Base-by-base conservation (phyloP, 2,113 vertebrate genomes). In the Microcebus ravelobensis region DNA sequence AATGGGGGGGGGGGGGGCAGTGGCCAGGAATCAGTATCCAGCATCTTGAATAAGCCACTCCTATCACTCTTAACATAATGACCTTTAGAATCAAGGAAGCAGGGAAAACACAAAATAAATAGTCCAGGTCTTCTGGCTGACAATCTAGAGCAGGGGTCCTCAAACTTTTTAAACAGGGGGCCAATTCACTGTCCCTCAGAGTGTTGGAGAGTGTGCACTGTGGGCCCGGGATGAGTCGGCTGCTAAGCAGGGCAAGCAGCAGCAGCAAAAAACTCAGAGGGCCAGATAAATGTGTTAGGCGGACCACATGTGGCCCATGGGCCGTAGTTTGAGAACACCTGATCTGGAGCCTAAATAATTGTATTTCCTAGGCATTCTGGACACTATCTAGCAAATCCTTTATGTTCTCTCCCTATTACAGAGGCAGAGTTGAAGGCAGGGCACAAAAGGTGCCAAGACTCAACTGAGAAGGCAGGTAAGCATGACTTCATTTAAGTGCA, bases 341-440 rank as follows among this genome's bases (percentile, higher is more conserved):
- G 1, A 68, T 68, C 34, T 73, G n/a, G 6, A 65, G 21, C 65
- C 68, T 50, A 63, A 61, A 93, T 59, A 81, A 61, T 45, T 91
- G 52, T 42, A 34, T 36, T 94, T 86, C 36, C 34, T 77, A 85
- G 12, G 45, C 25, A 71, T 48, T 87, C 36, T 0, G 36, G 79
- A 86, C n/a, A 67, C 25, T 42, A 7, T 50, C 55, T 74, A 82
- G 50, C 42, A 91, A 93, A 77, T 70, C 48, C 59, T 92, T 82
- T 59, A 34, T 59, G 27, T 59, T 82, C 3, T 90, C 45, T 76
- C 36, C 57, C 85, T 29, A 25, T 48, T 68, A 76, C 63, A 52
- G 61, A 90, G 39, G 12, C 31, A 36, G 36, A 89, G 31, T 13
- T 4, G 23, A 89, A 31, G 29, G 7, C 27, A 29, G 21, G 29